Conservation (phyloP, 1,140 invertebrate species). For the Rhopalosiphum maidis region DNA sequence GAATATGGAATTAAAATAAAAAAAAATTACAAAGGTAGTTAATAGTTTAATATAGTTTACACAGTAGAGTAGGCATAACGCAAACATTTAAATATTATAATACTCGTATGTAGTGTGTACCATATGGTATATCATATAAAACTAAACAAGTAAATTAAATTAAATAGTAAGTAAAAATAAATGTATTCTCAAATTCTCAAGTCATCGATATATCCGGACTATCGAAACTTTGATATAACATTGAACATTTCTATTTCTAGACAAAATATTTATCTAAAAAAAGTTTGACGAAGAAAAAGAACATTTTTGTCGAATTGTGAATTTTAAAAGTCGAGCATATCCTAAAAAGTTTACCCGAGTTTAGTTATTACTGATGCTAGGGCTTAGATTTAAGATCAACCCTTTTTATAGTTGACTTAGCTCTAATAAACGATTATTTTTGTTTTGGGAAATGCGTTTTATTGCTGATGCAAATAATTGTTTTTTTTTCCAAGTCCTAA, state of each 20-base stretch:
- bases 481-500: neutral
- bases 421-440: too few species aligned
- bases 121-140: neutral
- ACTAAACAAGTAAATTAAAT: neutral
- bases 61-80: neutral
- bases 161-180: neutral
- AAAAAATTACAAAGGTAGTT: neutral
- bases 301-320: neutral
- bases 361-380: neutral
- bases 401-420: neutral
- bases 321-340: neutral
- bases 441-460: too few species aligned
- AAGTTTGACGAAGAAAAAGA: neutral
- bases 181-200: neutral
- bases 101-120: neutral
- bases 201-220: neutral
- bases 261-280: neutral
- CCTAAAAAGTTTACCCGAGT: neutral
- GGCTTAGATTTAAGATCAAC: neutral
- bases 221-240: neutral
- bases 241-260: neutral
- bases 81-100: constrained; percentile 3
- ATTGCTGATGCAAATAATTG: too few species aligned
- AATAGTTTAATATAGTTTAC: neutral
- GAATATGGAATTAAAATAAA: neutral